Evolutionary conservation across 2,797 vertebrate genomes (phyloP), one percentile per base, ranked within the genome.

Genomic region (Neopelma chrysocephalum): DNA sequence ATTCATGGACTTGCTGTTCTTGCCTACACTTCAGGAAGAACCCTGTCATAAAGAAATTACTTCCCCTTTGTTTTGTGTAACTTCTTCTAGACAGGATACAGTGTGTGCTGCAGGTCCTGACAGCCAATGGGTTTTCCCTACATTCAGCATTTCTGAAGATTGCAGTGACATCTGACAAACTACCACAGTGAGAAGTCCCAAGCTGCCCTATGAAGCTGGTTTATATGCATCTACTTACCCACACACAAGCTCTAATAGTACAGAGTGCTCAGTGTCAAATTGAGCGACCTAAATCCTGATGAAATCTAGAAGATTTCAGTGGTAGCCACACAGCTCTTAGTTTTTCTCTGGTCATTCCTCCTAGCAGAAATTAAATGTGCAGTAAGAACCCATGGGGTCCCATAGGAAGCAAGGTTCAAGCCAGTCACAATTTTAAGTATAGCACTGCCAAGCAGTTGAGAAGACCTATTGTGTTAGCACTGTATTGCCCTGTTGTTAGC

Each of bases 21-120:
- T 89, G 68, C 26, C 51, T 73, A 11, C 45, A 11, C 31, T 61
- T 93, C 21, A 68, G 83, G 73, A 95, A 94, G 66, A 82, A 22
- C 23, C 26, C 10, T 87, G 81, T 89, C 86, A 87, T 76, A 89
- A 90, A 90, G 70, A 94, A 92, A 65, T 90, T 21, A 82, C 58
- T 89, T 53, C 82, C 76, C 25, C 40, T 77, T 86, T 62, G n/a
- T 54, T 75, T 68, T 66, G 10, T 54, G 32, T 36, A 86, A 75
- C 50, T 45, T 82, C 25, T 72, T 85, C 58, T 89, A 58, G 42
- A 53, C 47, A 70, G 34, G 32, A 92, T 32, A 38, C 21, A 69
- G 18, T 1, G 1, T 77, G 34, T 60, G 9, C 65, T 42, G 53
- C 62, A 90, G 61, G 34, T 27, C 40, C 22, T 71, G 65, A 29